Percentiles rank a stretch among this genome's conserved stretches.
Evolutionary conservation across 2,797 vertebrate species (phyloP).

Genomic region (Meriones psammophilus): DNA sequence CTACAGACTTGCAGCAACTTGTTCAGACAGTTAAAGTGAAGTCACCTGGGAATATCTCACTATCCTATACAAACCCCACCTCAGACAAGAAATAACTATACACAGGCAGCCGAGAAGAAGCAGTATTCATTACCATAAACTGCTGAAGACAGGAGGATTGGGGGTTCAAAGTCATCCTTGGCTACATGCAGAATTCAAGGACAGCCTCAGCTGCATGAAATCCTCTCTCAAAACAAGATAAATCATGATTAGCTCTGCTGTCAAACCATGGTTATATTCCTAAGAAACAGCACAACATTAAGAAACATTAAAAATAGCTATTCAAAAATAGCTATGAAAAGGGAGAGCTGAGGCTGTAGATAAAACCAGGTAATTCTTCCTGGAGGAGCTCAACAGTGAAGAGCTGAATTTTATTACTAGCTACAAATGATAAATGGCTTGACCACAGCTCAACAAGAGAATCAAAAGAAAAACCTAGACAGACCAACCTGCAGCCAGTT

Average conservation of each 20-base stretch:
- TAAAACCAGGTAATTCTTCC: conserved; percentile 37
- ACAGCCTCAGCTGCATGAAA: background rate
- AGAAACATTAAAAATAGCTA: background rate
- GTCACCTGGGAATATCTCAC: background rate
- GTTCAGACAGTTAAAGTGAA: background rate
- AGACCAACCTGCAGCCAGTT: background rate
- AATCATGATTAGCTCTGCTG: background rate
- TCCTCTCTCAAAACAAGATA: background rate
- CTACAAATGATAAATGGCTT: conserved; percentile 48
- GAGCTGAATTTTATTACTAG: conserved; percentile 50
- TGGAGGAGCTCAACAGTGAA: background rate
- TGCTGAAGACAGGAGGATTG: background rate
- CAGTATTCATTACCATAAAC: background rate
- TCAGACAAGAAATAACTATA: background rate
- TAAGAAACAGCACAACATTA: conserved; percentile 26
- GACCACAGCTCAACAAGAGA: conserved; percentile 7
- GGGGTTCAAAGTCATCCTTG: background rate
- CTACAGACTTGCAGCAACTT: background rate
- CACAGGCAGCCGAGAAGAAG: background rate
- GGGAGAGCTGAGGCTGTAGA: background rate
- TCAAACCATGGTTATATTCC: background rate
- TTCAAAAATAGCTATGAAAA: background rate
- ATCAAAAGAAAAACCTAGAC: conserved; percentile 16
- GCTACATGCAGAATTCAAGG: background rate
- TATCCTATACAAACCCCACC: background rate